phyloP scores from a whole-genome alignment of 2,888 invertebrate species.

The Dione juno region DNA sequence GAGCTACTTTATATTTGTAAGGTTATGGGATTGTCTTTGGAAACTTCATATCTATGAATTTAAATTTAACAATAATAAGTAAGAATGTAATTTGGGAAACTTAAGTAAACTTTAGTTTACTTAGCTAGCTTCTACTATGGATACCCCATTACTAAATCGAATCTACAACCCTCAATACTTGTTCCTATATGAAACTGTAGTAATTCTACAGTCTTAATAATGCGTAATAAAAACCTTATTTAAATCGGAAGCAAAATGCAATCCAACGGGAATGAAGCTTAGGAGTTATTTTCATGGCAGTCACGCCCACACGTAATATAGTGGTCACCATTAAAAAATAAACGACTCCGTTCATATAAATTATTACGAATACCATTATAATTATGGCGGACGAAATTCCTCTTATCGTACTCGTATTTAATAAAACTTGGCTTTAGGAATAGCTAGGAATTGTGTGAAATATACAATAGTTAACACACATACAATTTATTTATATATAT shows the following conservation, averaged over 20 bases:
- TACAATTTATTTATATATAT: constrained; percentile 53
- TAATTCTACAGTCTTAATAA: not conserved
- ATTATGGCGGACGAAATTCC: constrained; percentile 77
- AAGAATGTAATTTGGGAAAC: no score
- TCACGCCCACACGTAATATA: constrained; percentile 75
- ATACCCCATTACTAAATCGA: not conserved
- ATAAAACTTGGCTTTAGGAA: constrained; percentile 72
- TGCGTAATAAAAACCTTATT: constrained; percentile 11
- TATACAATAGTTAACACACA: constrained; percentile 64
- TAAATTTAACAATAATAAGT: not conserved
- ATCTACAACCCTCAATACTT: not conserved
- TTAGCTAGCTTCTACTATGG: no score
- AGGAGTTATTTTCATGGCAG: constrained; percentile 51
- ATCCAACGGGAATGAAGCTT: constrained; percentile 46
- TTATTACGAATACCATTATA: constrained; percentile 70
- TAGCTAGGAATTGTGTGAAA: constrained; percentile 57
- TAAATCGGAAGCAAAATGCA: constrained; percentile 45
- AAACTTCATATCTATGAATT: not conserved
- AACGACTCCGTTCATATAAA: constrained; percentile 76
- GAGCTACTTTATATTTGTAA: not conserved
- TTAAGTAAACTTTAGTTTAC: no score
- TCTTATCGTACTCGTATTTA: constrained; percentile 79
- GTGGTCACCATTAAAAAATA: constrained; percentile 77
- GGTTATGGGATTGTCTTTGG: not conserved
- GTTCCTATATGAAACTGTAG: not conserved